Evolutionary conservation across 2,113 vertebrate species (phyloP).

Genomic region (Neoarius graeffei): DNA sequence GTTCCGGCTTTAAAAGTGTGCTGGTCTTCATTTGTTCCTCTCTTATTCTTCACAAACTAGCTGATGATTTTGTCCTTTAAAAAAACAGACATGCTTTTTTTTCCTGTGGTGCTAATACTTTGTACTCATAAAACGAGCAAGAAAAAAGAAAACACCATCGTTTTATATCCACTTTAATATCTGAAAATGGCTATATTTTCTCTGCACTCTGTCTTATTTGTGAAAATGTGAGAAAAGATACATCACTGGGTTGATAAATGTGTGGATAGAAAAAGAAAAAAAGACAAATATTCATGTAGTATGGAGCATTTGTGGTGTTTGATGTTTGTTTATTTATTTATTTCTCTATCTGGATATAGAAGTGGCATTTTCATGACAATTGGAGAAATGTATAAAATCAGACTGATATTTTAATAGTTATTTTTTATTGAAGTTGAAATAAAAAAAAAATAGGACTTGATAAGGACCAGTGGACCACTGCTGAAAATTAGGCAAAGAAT

Average conservation of each 20-base stretch:
- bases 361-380: not conserved
- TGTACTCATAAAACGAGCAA: not conserved
- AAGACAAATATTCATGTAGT: not conserved
- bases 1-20: constrained; percentile 63
- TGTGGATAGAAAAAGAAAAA: not conserved
- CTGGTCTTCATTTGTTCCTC: constrained; percentile 3
- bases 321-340: not conserved
- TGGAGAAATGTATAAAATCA: not conserved
- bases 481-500: not conserved
- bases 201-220: not conserved
- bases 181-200: not conserved
- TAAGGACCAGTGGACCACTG: not conserved
- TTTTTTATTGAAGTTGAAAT: not conserved
- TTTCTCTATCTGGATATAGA: too few species aligned
- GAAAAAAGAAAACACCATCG: not conserved
- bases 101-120: too few species aligned
- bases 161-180: not conserved
- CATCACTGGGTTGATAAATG: not conserved
- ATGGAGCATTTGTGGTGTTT: not conserved
- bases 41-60: constrained; percentile 21
- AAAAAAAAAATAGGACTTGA: too few species aligned
- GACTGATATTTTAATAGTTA: not conserved
- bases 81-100: too few species aligned
- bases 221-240: not conserved
- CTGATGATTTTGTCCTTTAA: not conserved